These are phyloP conservation scores for Kryptopterus vitreolus DNA, from an alignment of 2,797 vertebrate species.

Conservation along the genomic window DNA sequence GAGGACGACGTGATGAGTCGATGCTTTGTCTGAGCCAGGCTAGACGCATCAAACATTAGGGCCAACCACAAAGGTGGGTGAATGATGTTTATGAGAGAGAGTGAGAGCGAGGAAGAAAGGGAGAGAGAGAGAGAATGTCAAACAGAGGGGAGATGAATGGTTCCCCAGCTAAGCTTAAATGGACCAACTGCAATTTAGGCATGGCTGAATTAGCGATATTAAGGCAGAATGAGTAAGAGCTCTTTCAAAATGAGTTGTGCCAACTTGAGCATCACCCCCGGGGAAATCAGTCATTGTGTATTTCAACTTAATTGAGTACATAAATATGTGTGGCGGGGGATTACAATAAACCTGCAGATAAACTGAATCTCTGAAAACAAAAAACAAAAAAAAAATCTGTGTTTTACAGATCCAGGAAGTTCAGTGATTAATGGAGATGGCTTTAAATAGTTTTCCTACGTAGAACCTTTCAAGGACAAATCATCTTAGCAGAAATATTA, in stretches of 20 bases:
- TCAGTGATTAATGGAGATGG: not conserved
- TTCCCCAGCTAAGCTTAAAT: conserved; percentile 51
- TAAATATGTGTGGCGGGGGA: conserved; percentile 46
- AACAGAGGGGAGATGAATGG: conserved; percentile 43
- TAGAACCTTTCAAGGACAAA: not conserved
- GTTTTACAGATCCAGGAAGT: conserved; percentile 13
- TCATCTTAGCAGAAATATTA: not conserved
- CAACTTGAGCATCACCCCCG: conserved; percentile 42
- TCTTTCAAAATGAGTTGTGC: conserved; percentile 54
- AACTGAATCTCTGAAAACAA: conserved; percentile 45
- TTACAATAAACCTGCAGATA: conserved; percentile 44
- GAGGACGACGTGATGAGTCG: conserved; percentile 11
- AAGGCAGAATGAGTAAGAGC: conserved; percentile 53
- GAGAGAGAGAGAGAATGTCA: not conserved
- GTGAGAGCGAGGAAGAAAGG: not conserved
- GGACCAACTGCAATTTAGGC: conserved; percentile 53
- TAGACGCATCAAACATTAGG: conserved; percentile 42
- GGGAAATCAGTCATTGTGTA: conserved; percentile 51
- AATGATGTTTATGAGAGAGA: conserved; percentile 10
- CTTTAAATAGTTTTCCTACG: conserved; percentile 12
- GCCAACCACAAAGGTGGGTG: conserved; percentile 26
- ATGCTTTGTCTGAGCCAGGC: conserved; percentile 42
- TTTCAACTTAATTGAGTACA: conserved; percentile 57
- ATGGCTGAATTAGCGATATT: conserved; percentile 56
- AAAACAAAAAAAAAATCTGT: conserved; percentile 33